Evolutionary conservation across 2,888 invertebrate species (phyloP).

Genomic region (Pseudococcus viburni): DNA sequence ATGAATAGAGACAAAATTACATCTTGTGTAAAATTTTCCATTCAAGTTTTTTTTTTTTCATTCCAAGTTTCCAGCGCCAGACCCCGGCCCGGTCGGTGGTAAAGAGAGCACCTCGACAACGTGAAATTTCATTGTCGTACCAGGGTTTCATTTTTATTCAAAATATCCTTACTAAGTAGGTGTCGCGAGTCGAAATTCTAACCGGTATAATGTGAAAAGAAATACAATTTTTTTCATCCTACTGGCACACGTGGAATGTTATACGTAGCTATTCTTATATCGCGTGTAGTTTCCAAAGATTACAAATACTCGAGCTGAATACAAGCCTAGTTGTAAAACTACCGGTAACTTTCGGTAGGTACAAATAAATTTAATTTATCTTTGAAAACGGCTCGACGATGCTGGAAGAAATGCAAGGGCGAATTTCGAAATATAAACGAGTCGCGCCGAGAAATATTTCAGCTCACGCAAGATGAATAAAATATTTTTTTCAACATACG

Average conservation of each 20-base stretch:
- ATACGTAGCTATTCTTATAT: background rate
- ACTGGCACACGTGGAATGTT: background rate
- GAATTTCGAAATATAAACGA: slow-evolving; percentile 29
- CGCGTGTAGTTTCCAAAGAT: slow-evolving; percentile 20
- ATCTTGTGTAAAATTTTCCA: slow-evolving; percentile 58
- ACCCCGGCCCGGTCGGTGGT: background rate
- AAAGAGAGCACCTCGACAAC: slow-evolving; percentile 30
- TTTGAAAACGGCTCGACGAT: background rate
- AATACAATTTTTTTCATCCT: slow-evolving; percentile 4
- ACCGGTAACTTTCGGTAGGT: slow-evolving; percentile 15
- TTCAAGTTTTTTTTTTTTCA: slow-evolving; percentile 52
- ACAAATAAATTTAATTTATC: slow-evolving; percentile 44
- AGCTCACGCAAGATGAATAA: slow-evolving; percentile 36
- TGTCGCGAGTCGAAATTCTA: background rate
- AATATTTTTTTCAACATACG: slow-evolving; percentile 33
- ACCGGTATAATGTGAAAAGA: slow-evolving; percentile 13
- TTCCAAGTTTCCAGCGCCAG: slow-evolving; percentile 17
- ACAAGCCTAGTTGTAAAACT: slow-evolving; percentile 47
- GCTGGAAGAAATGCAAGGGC: slow-evolving; percentile 10
- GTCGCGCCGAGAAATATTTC: slow-evolving; percentile 21
- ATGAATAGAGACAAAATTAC: slow-evolving; percentile 64
- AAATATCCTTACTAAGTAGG: background rate
- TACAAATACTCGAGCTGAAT: slow-evolving; percentile 31
- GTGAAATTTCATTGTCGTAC: slow-evolving; percentile 34
- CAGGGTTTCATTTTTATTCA: slow-evolving; percentile 23